Conservation (phyloP, 2,113 vertebrate genomes). For the Epinephelus fuscoguttatus region DNA sequence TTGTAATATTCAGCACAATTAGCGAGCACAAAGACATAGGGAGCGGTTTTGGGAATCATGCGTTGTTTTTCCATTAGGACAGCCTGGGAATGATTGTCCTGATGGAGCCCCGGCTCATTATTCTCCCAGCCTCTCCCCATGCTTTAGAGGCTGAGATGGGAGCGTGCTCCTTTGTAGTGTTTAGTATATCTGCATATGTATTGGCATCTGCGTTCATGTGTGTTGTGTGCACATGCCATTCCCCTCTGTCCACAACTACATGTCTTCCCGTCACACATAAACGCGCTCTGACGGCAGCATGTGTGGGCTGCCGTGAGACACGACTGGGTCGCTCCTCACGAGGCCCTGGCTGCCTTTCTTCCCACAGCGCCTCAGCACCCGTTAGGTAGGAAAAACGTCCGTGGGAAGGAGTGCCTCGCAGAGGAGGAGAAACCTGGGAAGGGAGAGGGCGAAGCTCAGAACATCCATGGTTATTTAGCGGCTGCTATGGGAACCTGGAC, state of each 20-base stretch:
- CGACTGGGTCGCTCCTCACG: constrained; percentile 7
- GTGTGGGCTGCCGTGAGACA: constrained; percentile 62
- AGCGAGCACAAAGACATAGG: constrained; percentile 16
- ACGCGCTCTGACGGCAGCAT: constrained; percentile 57
- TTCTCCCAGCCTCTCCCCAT: constrained; percentile 25
- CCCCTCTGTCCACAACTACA: constrained; percentile 15
- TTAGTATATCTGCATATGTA: constrained; percentile 51
- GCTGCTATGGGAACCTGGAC: constrained; percentile 50
- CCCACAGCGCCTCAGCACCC: constrained; percentile 4
- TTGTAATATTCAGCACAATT: constrained; percentile 18
- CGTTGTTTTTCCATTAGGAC: neutral
- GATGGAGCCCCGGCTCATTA: constrained; percentile 39
- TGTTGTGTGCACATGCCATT: constrained; percentile 21
- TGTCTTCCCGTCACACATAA: constrained; percentile 62
- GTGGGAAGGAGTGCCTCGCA: constrained; percentile 37
- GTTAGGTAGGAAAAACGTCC: constrained; percentile 8
- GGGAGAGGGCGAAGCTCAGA: constrained; percentile 11
- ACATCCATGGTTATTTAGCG: constrained; percentile 35
- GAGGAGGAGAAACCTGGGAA: constrained; percentile 32
- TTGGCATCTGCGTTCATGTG: constrained; percentile 39
- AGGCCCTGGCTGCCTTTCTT: constrained; percentile 37
- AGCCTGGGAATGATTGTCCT: constrained; percentile 63
- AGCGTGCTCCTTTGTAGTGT: constrained; percentile 28
- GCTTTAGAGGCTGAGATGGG: constrained; percentile 15
- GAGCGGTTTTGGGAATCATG: constrained; percentile 16